phyloP scores from a whole-genome alignment of 2,888 invertebrate species.

The Mongoloraphidia duomilia region DNA sequence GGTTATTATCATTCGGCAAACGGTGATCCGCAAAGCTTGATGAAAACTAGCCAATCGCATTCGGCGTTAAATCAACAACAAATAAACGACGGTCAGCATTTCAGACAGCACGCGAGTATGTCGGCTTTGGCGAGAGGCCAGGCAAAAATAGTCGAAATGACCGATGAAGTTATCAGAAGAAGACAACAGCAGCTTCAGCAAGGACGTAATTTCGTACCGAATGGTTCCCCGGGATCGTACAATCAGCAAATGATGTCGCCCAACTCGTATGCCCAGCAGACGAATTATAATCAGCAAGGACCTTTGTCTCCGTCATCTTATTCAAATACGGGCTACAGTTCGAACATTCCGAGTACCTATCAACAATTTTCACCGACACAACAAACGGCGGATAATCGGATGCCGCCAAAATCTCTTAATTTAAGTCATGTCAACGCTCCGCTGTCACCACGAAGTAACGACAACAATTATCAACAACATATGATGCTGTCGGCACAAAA shows the following conservation, averaged over 20 bases:
- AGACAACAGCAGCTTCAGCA: constrained; percentile 20
- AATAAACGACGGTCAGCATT: constrained; percentile 5
- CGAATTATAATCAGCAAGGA: constrained; percentile 17
- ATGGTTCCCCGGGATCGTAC: constrained; percentile 16
- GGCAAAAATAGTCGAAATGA: constrained; percentile 66
- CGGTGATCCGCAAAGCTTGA: no score
- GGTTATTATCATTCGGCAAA: neutral
- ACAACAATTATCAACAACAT: neutral
- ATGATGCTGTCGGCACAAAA: neutral
- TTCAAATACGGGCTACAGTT: neutral
- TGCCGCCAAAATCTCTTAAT: constrained; percentile 25
- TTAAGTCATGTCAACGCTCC: constrained; percentile 14
- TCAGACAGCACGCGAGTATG: constrained; percentile 15
- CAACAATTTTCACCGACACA: constrained; percentile 3
- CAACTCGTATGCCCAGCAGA: constrained; percentile 17
- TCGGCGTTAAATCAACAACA: neutral
- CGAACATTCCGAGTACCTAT: constrained; percentile 1
- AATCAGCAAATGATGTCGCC: constrained; percentile 22
- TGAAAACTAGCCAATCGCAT: constrained; percentile 5
- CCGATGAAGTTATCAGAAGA: constrained; percentile 58
- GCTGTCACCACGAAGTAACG: neutral
- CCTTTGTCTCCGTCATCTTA: constrained; percentile 12
- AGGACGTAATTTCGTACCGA: constrained; percentile 18
- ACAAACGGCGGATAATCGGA: constrained; percentile 16
- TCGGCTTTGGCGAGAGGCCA: constrained; percentile 27